These are phyloP conservation scores for Amiota minor DNA, from an alignment of 2,888 invertebrate species.

Conservation along the genomic window DNA sequence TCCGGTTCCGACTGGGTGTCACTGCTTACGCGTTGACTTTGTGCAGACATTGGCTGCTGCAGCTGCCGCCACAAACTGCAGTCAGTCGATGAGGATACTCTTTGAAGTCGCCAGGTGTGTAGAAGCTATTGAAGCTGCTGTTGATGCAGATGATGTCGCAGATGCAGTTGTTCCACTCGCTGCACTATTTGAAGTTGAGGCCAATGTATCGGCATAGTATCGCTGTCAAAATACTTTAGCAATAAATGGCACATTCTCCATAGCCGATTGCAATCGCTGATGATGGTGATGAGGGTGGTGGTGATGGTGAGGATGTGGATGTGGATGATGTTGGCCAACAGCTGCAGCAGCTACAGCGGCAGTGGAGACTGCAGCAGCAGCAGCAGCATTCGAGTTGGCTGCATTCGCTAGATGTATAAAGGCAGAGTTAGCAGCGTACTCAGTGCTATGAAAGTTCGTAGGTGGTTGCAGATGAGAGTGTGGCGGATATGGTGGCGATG, in stretches of 20 bases:
- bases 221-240: constrained; percentile 74
- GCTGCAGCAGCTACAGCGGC: constrained; percentile 30
- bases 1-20: constrained; percentile 9
- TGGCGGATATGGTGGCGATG: constrained; percentile 21
- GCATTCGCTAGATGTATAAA: constrained; percentile 67
- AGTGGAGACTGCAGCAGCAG: constrained; percentile 43
- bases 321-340: constrained; percentile 38
- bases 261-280: constrained; percentile 57
- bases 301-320: constrained; percentile 49
- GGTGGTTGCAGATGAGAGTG: constrained; percentile 51
- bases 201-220: constrained; percentile 72
- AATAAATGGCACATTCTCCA: constrained; percentile 72
- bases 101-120: constrained; percentile 49
- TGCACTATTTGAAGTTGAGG: constrained; percentile 49
- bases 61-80: constrained; percentile 66
- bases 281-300: constrained; percentile 52
- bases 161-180: constrained; percentile 37
- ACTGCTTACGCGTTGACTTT: constrained; percentile 18
- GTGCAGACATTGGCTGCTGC: constrained; percentile 43
- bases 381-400: constrained; percentile 28
- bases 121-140: constrained; percentile 28
- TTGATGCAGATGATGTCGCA: constrained; percentile 20
- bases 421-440: constrained; percentile 63
- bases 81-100: constrained; percentile 72
- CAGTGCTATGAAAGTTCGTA: constrained; percentile 53